Evolutionary conservation across 2,888 invertebrate species (phyloP).

Genomic region (Drosophila sordidula): DNA sequence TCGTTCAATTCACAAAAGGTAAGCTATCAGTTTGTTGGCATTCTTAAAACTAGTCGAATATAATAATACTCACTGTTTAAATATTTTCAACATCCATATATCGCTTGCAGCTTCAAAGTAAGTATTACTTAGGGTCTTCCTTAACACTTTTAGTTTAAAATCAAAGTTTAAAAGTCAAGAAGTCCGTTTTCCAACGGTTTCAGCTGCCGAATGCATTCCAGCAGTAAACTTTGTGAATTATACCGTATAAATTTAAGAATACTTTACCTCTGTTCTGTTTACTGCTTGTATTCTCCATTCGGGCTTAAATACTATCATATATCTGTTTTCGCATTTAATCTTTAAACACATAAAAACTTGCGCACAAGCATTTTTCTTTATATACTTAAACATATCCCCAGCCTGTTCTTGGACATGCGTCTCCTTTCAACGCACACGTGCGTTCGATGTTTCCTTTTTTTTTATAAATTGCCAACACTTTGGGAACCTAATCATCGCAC

Average conservation of each 20-base stretch:
- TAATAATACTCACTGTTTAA: too few species aligned
- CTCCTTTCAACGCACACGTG: constrained; percentile 39
- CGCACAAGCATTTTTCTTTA: constrained; percentile 4
- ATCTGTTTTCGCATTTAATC: constrained; percentile 15
- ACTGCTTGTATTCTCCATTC: not conserved
- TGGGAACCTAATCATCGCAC: constrained; percentile 51
- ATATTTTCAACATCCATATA: too few species aligned
- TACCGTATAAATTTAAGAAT: not conserved
- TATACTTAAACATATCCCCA: not conserved
- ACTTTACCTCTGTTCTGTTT: not conserved
- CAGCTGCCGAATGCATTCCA: too few species aligned
- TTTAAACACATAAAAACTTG: constrained; percentile 22
- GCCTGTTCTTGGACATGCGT: constrained; percentile 13
- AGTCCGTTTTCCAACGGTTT: too few species aligned
- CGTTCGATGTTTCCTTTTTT: constrained; percentile 1
- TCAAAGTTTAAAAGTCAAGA: too few species aligned
- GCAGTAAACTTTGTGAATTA: not conserved
- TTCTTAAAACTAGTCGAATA: too few species aligned
- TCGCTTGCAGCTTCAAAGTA: too few species aligned
- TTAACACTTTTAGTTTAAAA: too few species aligned
- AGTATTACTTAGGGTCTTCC: too few species aligned
- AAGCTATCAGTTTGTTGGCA: too few species aligned
- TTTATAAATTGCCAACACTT: constrained; percentile 53
- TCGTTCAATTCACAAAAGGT: too few species aligned
- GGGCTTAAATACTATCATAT: not conserved